Percentiles rank a stretch among this genome's conserved stretches.
Evolutionary conservation across 1,140 invertebrate genomes (phyloP).

Genomic region (Probaryconus sp.): DNA sequence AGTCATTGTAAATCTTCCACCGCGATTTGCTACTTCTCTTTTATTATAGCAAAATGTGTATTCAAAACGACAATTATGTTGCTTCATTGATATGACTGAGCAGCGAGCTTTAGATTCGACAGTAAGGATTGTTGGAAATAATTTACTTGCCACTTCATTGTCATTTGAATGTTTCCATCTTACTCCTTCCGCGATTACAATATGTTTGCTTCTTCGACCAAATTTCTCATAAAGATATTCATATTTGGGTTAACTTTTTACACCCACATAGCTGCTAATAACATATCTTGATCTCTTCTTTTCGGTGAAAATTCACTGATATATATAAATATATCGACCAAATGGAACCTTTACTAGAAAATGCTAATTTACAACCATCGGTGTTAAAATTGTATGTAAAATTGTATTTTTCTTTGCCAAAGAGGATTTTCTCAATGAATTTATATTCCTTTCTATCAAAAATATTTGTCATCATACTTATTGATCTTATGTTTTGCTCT

Average conservation of each 20-base stretch:
- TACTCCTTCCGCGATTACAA: neutral
- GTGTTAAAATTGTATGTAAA: too few species aligned
- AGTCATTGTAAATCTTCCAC: neutral
- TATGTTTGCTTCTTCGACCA: neutral
- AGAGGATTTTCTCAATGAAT: too few species aligned
- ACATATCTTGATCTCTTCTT: neutral
- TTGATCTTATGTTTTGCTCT: neutral
- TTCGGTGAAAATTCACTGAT: too few species aligned
- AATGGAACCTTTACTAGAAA: too few species aligned
- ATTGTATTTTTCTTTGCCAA: too few species aligned
- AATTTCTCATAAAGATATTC: neutral
- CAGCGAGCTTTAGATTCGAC: conserved; percentile 13
- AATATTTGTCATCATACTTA: neutral
- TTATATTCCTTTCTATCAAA: too few species aligned
- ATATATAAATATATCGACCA: too few species aligned
- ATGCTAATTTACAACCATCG: too few species aligned
- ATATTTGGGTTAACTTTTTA: conserved; percentile 4
- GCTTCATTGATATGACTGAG: conserved; percentile 10
- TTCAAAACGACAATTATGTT: conserved; percentile 15
- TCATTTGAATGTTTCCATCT: neutral
- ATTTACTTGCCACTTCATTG: neutral
- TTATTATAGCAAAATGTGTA: conserved; percentile 17
- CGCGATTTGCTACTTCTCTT: neutral
- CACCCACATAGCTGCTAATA: neutral
- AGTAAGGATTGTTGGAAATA: neutral